These are phyloP conservation scores for Eulithis prunata DNA, from an alignment of 2,888 invertebrate species.

Conservation along the genomic window DNA sequence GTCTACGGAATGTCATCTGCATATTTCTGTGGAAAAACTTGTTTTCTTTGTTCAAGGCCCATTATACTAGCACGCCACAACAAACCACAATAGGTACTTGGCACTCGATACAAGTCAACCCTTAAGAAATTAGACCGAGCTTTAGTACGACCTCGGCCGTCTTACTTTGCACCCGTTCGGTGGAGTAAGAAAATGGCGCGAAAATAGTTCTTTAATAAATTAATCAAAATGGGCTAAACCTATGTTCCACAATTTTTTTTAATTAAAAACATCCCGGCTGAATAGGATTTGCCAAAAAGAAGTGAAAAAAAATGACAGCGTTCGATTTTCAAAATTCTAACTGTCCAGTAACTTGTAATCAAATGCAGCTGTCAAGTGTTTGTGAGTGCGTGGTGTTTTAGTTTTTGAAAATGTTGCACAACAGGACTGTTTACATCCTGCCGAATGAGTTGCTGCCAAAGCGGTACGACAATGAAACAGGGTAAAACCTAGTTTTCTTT, in stretches of 20 bases:
- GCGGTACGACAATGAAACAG: conserved; percentile 71
- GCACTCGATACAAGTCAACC: conserved; percentile 64
- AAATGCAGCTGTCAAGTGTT: background rate
- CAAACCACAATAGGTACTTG: conserved; percentile 65
- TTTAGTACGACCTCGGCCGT: conserved; percentile 68
- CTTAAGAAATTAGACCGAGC: conserved; percentile 62
- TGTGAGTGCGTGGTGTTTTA: conserved; percentile 22
- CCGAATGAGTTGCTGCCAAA: conserved; percentile 79
- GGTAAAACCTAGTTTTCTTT: conserved; percentile 57
- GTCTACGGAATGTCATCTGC: conserved; percentile 32
- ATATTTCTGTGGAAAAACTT: conserved; percentile 40
- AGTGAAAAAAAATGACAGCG: conserved; percentile 20
- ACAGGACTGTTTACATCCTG: conserved; percentile 78
- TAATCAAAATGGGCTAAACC: background rate
- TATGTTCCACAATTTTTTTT: background rate
- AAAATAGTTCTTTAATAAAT: conserved; percentile 40
- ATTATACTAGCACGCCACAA: conserved; percentile 55
- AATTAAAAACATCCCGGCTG: background rate
- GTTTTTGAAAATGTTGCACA: conserved; percentile 69
- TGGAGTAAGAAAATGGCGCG: conserved; percentile 58
- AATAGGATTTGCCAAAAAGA: conserved; percentile 8
- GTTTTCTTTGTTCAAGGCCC: conserved; percentile 55
- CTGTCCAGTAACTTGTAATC: conserved; percentile 5
- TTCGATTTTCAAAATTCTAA: conserved; percentile 25
- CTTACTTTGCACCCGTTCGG: conserved; percentile 63